A percentile compares a stretch with the other conserved stretches of the same genome.
These are phyloP conservation scores for Dipodomys spectabilis DNA, from an alignment of 2,113 vertebrate species.

Conservation along the genomic window DNA sequence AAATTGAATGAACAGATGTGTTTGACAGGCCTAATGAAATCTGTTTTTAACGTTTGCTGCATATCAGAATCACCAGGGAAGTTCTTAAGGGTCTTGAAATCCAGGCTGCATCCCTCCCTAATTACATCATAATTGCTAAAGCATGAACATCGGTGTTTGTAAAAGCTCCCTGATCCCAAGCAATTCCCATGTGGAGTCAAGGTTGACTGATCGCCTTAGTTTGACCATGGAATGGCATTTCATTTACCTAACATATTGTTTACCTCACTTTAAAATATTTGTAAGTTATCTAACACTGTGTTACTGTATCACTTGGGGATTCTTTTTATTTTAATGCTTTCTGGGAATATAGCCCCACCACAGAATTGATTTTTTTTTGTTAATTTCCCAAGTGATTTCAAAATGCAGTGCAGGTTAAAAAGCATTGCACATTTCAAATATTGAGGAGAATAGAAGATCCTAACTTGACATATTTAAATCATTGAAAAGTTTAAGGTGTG, in stretches of 20 bases:
- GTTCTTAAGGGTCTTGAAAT: not conserved
- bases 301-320: not conserved
- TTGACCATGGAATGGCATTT: not conserved
- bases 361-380: not conserved
- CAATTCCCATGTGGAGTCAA: constrained; percentile 17
- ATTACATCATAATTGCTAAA: not conserved
- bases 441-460: constrained; percentile 37
- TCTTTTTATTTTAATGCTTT: not conserved
- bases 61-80: constrained; percentile 15
- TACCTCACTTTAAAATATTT: constrained; percentile 22
- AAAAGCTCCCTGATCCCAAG: not conserved
- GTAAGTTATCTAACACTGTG: not conserved
- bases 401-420: constrained; percentile 15
- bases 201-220: not conserved
- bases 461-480: not conserved
- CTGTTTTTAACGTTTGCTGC: not conserved
- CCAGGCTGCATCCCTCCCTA: not conserved
- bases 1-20: not conserved
- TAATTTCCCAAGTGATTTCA: not conserved
- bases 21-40: constrained; percentile 10
- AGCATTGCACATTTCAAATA: constrained; percentile 30
- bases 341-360: not conserved
- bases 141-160: not conserved
- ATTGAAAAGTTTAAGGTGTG: not conserved
- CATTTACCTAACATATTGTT: constrained; percentile 14